Evolutionary conservation across 2,797 vertebrate genomes (phyloP).

Genomic region (Poecile montanus): DNA sequence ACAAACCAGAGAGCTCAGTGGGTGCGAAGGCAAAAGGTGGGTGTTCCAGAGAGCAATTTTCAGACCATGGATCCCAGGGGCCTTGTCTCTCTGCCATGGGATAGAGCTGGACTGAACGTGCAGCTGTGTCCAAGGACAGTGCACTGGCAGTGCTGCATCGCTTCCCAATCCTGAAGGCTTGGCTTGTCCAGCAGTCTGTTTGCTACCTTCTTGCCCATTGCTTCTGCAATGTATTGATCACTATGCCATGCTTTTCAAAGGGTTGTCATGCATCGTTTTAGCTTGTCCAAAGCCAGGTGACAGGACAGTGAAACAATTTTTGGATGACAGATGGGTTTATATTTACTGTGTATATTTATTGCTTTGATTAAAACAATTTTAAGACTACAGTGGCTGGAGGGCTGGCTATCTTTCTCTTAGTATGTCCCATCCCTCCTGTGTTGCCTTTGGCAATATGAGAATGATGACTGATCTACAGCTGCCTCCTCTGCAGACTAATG

Average conservation of each 20-base stretch:
- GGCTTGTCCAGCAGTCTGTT: background rate
- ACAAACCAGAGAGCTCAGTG: background rate
- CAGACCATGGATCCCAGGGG: background rate
- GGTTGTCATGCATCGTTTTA: background rate
- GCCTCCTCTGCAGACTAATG: background rate
- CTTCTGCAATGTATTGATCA: background rate
- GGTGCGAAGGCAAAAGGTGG: background rate
- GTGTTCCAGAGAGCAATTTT: background rate
- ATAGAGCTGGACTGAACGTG: background rate
- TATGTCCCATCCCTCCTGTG: background rate
- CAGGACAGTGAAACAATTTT: background rate
- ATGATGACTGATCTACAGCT: background rate
- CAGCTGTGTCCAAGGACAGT: background rate
- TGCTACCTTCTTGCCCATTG: background rate
- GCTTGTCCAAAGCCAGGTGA: background rate
- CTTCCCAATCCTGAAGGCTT: background rate
- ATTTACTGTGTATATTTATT: background rate
- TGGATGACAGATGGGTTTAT: background rate
- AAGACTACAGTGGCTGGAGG: background rate
- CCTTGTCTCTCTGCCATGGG: background rate
- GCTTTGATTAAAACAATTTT: background rate
- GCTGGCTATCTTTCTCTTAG: background rate
- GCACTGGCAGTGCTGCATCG: background rate
- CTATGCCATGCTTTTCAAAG: background rate
- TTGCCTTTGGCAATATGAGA: background rate